Conservation (phyloP, 2,113 vertebrate species). For the Cricetomys ansorgei region DNA sequence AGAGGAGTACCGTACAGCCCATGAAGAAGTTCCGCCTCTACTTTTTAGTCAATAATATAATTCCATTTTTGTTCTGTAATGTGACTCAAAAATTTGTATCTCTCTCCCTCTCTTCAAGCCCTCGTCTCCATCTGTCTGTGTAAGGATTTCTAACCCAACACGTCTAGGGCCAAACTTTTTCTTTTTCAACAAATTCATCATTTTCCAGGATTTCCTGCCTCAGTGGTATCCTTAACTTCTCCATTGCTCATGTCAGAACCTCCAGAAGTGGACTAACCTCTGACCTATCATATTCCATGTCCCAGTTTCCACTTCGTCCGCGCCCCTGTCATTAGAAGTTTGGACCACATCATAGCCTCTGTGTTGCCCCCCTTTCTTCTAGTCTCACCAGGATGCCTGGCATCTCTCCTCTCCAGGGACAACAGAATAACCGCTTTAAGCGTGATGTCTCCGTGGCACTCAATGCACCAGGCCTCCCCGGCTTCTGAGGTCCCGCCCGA, state of each 20-base stretch:
- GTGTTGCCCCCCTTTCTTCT: background rate
- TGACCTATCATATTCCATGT: rapidly evolving
- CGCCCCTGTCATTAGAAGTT: background rate
- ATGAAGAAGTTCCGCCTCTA: background rate
- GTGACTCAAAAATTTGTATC: background rate
- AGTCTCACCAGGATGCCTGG: background rate
- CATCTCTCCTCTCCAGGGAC: background rate
- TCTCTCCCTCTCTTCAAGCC: background rate
- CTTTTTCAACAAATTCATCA: background rate
- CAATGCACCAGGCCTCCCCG: background rate
- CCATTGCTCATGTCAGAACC: background rate
- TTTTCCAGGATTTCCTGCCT: background rate
- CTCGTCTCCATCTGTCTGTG: background rate
- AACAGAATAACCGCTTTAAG: background rate
- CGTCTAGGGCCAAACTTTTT: background rate
- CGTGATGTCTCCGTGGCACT: background rate
- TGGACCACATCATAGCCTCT: too few relatives aligned
- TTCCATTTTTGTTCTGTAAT: background rate
- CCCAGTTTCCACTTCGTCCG: rapidly evolving
- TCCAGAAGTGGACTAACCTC: too few relatives aligned
- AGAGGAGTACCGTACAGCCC: background rate
- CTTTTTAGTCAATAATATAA: background rate
- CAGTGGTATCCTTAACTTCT: rapidly evolving
- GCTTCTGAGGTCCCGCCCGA: background rate
- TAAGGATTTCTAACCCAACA: background rate